Conservation (phyloP, 1,140 invertebrate genomes). For the Heliconius nattereri region DNA sequence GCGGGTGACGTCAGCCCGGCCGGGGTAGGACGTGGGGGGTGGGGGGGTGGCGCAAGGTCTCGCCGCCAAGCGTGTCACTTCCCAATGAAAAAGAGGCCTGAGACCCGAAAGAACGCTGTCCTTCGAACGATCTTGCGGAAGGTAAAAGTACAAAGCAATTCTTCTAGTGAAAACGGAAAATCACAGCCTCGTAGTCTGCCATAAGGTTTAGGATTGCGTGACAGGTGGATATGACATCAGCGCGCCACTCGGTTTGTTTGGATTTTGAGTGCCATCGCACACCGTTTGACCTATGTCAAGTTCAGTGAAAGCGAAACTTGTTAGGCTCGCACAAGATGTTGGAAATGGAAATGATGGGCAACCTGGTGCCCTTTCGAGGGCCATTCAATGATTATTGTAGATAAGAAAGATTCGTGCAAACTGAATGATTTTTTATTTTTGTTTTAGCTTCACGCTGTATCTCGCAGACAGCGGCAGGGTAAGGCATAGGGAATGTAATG, state of each 20-base stretch:
- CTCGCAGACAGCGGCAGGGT: too few relatives aligned
- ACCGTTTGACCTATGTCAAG: constrained; percentile 66
- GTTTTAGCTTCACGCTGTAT: too few relatives aligned
- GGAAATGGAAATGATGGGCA: constrained; percentile 16
- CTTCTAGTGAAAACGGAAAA: constrained; percentile 40
- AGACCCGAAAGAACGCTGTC: constrained; percentile 68
- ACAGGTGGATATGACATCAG: constrained; percentile 45
- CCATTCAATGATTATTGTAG: not conserved
- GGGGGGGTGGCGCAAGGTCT: constrained; percentile 66
- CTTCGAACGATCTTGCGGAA: constrained; percentile 67
- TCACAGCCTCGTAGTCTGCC: not conserved
- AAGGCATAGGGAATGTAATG: too few relatives aligned
- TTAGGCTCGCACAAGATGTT: constrained; percentile 26
- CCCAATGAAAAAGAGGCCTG: constrained; percentile 76
- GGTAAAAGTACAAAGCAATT: constrained; percentile 54
- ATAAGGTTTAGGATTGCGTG: constrained; percentile 44
- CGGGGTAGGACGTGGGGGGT: constrained; percentile 36
- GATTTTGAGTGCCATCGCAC: constrained; percentile 51
- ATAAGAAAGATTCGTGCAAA: too few relatives aligned
- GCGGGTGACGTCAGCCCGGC: constrained; percentile 70
- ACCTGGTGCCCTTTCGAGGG: constrained; percentile 7
- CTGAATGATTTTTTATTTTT: too few relatives aligned
- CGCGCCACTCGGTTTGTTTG: constrained; percentile 46
- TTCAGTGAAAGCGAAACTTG: constrained; percentile 70
- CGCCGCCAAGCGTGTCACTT: constrained; percentile 72